These are phyloP conservation scores for Ferrisia virgata DNA, from an alignment of 2,888 invertebrate genomes.

Conservation along the genomic window DNA sequence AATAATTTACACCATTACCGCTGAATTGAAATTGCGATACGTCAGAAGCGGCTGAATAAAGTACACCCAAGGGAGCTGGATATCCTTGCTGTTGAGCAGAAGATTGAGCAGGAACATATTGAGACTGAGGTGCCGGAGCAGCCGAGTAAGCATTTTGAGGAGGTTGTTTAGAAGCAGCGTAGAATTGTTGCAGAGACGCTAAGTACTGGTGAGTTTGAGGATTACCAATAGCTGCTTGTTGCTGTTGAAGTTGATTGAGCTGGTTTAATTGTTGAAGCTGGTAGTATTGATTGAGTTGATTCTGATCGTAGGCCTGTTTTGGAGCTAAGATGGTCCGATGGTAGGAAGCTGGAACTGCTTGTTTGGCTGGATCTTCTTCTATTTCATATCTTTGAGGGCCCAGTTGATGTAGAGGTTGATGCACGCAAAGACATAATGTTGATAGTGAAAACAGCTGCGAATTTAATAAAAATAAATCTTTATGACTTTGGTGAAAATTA, in stretches of 20 bases:
- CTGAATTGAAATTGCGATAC: slow-evolving; percentile 48
- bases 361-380: slow-evolving; percentile 22
- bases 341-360: not conserved
- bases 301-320: not conserved
- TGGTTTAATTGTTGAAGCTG: slow-evolving; percentile 44
- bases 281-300: slow-evolving; percentile 43
- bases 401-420: not conserved
- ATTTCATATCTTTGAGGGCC: slow-evolving; percentile 12
- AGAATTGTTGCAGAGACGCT: slow-evolving; percentile 33
- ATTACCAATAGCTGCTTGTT: not conserved
- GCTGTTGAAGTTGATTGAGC: slow-evolving; percentile 48
- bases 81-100: slow-evolving; percentile 37
- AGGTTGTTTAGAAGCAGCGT: slow-evolving; percentile 36
- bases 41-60: slow-evolving; percentile 47
- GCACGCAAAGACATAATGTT: not conserved
- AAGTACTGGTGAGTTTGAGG: slow-evolving; percentile 26
- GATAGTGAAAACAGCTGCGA: not conserved
- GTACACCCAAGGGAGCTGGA: slow-evolving; percentile 45
- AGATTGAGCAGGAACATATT: slow-evolving; percentile 46
- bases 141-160: slow-evolving; percentile 20
- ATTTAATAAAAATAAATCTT: not conserved
- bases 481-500: no score
- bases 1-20: slow-evolving; percentile 48
- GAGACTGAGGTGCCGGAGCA: slow-evolving; percentile 17
- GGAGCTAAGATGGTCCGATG: slow-evolving; percentile 13